A percentile compares a stretch with the other conserved stretches of the same genome.
Conservation (phyloP, 1,140 invertebrate genomes). For the Daktulosphaira vitifoliae region DNA sequence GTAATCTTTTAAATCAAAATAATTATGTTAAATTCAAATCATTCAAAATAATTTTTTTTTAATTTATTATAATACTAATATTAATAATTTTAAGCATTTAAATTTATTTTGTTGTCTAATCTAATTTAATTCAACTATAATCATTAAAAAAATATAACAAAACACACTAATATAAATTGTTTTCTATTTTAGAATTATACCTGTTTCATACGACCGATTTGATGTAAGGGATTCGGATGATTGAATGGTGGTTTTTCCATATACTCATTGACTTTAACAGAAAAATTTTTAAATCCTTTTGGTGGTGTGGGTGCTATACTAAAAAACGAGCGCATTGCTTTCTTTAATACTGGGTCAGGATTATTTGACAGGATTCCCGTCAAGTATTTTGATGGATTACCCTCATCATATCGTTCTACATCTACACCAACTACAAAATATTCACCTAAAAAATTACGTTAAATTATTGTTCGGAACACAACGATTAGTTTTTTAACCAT, state of each 20-base stretch:
- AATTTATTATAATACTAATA: no score
- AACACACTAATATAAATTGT: no score
- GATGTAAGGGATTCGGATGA: constrained; percentile 66
- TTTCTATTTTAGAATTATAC: no score
- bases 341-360: constrained; percentile 47
- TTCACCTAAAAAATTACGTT: constrained; percentile 59
- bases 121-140: no score
- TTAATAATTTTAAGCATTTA: no score
- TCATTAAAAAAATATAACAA: no score
- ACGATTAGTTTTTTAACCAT: neutral
- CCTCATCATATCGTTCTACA: constrained; percentile 71
- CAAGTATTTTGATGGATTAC: constrained; percentile 65
- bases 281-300: constrained; percentile 64
- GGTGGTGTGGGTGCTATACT: constrained; percentile 59
- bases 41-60: no score
- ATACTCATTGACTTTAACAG: constrained; percentile 64
- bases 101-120: no score
- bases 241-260: constrained; percentile 74
- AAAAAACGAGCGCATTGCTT: constrained; percentile 62
- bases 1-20: no score
- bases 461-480: neutral
- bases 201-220: constrained; percentile 36
- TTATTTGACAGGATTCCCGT: constrained; percentile 59
- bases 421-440: constrained; percentile 87
- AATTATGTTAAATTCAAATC: no score